These are phyloP conservation scores for Damaliscus lunatus DNA, from an alignment of 2,113 vertebrate species.

Conservation along the genomic window DNA sequence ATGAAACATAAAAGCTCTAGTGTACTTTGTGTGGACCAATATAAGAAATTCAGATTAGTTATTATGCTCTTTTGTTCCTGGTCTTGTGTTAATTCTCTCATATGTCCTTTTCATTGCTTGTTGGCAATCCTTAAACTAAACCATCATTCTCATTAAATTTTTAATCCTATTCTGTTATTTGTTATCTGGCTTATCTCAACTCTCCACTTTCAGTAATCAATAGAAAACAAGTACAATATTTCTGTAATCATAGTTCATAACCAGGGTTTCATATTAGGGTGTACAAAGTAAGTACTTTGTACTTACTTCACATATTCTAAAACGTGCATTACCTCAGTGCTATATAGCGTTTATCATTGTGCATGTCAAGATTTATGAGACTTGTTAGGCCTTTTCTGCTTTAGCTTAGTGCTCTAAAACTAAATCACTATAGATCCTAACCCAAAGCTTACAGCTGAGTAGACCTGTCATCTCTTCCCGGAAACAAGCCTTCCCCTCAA, in stretches of 20 bases:
- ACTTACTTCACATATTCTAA: neutral
- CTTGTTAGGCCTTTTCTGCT: neutral
- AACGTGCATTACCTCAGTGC: neutral
- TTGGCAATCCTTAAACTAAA: neutral
- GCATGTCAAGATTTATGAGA: neutral
- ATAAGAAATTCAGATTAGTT: neutral
- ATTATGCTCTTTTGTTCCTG: neutral
- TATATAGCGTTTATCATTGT: neutral
- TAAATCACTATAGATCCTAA: constrained; percentile 27
- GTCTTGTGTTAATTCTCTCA: neutral
- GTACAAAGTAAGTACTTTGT: neutral
- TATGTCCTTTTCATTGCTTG: neutral
- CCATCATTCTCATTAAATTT: neutral
- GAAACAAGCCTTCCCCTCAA: neutral
- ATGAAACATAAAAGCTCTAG: neutral
- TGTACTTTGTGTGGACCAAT: neutral
- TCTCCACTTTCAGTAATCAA: neutral
- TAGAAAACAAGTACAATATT: neutral
- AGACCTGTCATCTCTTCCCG: neutral
- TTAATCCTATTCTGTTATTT: neutral
- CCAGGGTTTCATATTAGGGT: neutral
- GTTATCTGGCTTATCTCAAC: neutral
- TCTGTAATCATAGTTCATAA: neutral
- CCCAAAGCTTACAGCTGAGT: neutral
- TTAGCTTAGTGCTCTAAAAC: neutral